phyloP scores from a whole-genome alignment of 1,140 invertebrate species.

The Holotrichia oblita region DNA sequence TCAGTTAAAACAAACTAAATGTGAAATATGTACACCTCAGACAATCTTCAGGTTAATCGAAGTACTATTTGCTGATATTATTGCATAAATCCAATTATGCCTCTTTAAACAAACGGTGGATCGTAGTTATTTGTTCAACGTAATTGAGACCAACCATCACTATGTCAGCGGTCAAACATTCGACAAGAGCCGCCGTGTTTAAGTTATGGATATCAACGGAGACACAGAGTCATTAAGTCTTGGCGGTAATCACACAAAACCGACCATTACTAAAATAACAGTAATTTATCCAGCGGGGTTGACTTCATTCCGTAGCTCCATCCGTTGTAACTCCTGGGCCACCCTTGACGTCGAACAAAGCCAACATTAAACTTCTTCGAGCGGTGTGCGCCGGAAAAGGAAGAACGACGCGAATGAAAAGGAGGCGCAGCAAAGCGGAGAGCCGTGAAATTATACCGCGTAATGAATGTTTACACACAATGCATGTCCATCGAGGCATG shows the following conservation, averaged over 20 bases:
- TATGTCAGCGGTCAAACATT: constrained; percentile 35
- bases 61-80: not conserved
- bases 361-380: constrained; percentile 33
- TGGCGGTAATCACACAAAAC: constrained; percentile 36
- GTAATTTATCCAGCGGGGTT: constrained; percentile 36
- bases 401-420: constrained; percentile 20
- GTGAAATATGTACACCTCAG: not conserved
- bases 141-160: constrained; percentile 28
- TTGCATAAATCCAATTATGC: constrained; percentile 24
- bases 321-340: constrained; percentile 26
- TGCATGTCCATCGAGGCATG: constrained; percentile 15
- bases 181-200: constrained; percentile 23
- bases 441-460: constrained; percentile 34
- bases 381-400: constrained; percentile 22
- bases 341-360: constrained; percentile 34
- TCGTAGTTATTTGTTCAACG: constrained; percentile 17
- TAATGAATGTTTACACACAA: constrained; percentile 36
- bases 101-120: constrained; percentile 11
- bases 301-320: constrained; percentile 23
- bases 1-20: too few species aligned
- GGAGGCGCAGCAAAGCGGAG: constrained; percentile 19
- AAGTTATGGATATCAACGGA: constrained; percentile 18
- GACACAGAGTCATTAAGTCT: constrained; percentile 22
- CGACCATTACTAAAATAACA: constrained; percentile 34
- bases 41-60: constrained; percentile 9